These are phyloP conservation scores for Embiotoca jacksoni DNA, from an alignment of 2,113 vertebrate genomes.

Conservation along the genomic window DNA sequence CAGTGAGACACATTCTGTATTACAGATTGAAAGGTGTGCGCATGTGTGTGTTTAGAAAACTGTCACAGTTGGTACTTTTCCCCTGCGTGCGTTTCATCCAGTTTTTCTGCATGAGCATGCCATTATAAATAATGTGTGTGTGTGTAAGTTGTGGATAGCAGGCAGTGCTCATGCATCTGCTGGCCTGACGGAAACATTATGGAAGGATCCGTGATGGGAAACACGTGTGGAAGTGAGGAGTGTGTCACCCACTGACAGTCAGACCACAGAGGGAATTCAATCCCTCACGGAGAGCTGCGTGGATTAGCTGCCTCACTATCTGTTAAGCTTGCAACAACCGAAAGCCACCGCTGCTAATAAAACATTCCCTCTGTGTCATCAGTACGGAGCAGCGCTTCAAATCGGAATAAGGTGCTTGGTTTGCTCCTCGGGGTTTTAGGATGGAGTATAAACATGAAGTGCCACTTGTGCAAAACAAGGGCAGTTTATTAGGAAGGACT, in stretches of 20 bases:
- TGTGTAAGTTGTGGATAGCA: slow-evolving; percentile 5
- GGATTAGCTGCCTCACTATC: slow-evolving; percentile 76
- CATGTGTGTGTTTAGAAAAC: slow-evolving; percentile 6
- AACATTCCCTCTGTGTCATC: slow-evolving; percentile 54
- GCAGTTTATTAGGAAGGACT: slow-evolving; percentile 52
- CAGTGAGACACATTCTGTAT: slow-evolving; percentile 6
- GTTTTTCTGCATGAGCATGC: slow-evolving; percentile 34
- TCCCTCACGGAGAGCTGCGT: slow-evolving; percentile 56
- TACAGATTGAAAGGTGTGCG: slow-evolving; percentile 2
- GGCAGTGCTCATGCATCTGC: slow-evolving; percentile 12
- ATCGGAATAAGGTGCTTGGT: slow-evolving; percentile 43
- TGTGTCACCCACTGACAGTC: slow-evolving; percentile 48
- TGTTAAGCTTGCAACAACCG: slow-evolving; percentile 57
- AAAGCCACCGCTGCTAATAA: slow-evolving; percentile 63
- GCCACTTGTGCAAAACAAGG: slow-evolving; percentile 60
- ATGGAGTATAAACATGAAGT: slow-evolving; percentile 58
- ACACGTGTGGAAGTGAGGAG: slow-evolving; percentile 37
- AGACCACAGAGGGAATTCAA: slow-evolving; percentile 69
- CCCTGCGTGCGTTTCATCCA: slow-evolving; percentile 13
- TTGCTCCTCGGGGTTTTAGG: slow-evolving; percentile 40
- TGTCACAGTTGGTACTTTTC: slow-evolving; percentile 38
- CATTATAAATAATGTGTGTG: slow-evolving; percentile 56
- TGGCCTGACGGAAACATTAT: slow-evolving; percentile 45
- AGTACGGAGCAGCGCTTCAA: slow-evolving; percentile 27
- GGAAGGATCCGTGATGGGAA: slow-evolving; percentile 43